Percentiles rank a stretch among this genome's conserved stretches.
phyloP scores from a whole-genome alignment of 64 coral and sea anemone species.

The Catalaphyllia jardinei region DNA sequence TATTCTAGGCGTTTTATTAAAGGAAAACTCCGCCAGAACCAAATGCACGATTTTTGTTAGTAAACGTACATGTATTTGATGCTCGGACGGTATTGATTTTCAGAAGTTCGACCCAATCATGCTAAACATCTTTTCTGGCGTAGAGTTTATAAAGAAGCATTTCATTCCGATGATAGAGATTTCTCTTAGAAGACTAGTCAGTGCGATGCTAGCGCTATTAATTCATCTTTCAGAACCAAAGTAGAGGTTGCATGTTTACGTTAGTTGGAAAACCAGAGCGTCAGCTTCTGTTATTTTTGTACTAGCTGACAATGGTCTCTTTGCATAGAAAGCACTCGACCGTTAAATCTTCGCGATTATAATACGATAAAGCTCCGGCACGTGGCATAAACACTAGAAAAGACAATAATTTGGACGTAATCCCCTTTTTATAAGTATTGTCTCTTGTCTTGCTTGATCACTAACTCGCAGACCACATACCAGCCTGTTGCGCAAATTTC shows the following conservation, averaged over 20 bases:
- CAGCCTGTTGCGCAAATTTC: constrained; percentile 31
- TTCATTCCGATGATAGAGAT: too few relatives aligned
- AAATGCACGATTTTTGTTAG: too few relatives aligned
- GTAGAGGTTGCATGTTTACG: background rate
- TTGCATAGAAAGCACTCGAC: background rate
- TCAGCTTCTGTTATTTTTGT: background rate
- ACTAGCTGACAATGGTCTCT: constrained; percentile 5
- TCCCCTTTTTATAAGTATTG: constrained; percentile 30
- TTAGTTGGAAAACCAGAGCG: background rate
- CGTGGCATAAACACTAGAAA: constrained; percentile 23
- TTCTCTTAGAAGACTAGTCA: too few relatives aligned
- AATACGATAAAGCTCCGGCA: background rate
- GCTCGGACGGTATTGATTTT: too few relatives aligned
- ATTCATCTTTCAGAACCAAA: background rate
- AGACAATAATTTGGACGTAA: constrained; percentile 10
- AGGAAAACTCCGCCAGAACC: too few relatives aligned
- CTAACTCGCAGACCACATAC: constrained; percentile 24
- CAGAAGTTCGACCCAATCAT: too few relatives aligned
- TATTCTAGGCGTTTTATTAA: too few relatives aligned
- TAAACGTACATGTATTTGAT: too few relatives aligned
- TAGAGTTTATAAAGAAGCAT: too few relatives aligned
- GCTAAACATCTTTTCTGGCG: too few relatives aligned
- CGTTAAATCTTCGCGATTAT: background rate
- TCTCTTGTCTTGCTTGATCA: background rate
- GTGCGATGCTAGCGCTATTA: background rate